A percentile compares a stretch with the other conserved stretches of the same genome.
Evolutionary conservation across 2,113 vertebrate species (phyloP).

Genomic region (Eubucco bourcierii): DNA sequence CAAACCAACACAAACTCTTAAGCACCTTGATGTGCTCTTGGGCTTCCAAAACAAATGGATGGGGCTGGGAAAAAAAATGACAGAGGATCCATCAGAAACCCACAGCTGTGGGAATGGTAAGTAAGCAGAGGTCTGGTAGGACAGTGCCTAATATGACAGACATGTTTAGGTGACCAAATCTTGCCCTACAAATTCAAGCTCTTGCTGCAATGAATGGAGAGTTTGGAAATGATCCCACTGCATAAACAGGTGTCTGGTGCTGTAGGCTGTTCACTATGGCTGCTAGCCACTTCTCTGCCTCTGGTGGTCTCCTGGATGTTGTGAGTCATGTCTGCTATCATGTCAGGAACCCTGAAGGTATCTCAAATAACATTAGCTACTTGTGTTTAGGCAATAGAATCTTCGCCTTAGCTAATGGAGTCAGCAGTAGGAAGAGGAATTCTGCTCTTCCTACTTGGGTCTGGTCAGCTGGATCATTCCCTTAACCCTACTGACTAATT

Average conservation of each 20-base stretch:
- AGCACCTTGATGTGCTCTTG: not conserved
- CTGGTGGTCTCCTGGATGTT: not conserved
- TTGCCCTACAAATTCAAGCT: not conserved
- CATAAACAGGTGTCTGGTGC: not conserved
- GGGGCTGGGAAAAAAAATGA: not conserved
- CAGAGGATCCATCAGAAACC: not conserved
- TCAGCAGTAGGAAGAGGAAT: not conserved
- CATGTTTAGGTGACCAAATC: not conserved
- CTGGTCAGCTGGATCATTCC: not conserved
- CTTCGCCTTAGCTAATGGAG: not conserved
- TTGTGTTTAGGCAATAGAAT: not conserved
- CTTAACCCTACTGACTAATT: not conserved
- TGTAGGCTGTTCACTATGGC: not conserved
- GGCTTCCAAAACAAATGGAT: not conserved
- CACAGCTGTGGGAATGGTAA: not conserved
- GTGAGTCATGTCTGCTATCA: not conserved
- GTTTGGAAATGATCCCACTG: not conserved
- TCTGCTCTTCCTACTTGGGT: not conserved
- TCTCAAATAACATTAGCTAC: not conserved
- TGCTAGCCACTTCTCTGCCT: not conserved
- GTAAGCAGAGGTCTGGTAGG: not conserved
- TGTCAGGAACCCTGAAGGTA: not conserved
- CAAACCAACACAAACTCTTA: not conserved
- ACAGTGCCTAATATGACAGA: not conserved
- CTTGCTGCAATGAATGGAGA: not conserved